Evolutionary conservation across 2,888 invertebrate species (phyloP).

Genomic region (Monochamus alternatus): DNA sequence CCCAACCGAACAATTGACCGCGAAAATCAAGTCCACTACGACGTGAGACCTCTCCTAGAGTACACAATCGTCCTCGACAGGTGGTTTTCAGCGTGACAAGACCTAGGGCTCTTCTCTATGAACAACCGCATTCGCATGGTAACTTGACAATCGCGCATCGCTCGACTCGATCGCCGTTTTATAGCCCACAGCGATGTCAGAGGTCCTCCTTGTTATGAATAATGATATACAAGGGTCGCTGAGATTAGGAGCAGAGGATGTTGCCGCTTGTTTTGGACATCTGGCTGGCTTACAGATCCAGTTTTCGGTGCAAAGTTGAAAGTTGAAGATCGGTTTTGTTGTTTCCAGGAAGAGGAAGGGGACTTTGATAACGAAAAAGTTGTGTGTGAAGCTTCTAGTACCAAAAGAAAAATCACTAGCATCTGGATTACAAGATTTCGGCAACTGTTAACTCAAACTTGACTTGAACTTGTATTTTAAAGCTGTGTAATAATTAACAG

Average conservation of each 20-base stretch:
- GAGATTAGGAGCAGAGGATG: background rate
- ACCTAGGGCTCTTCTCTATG: slow-evolving; percentile 39
- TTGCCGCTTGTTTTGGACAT: background rate
- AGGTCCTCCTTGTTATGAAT: background rate
- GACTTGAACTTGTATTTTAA: too few relatives aligned
- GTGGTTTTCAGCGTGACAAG: slow-evolving; percentile 35
- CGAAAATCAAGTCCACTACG: background rate
- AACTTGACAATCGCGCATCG: slow-evolving; percentile 15
- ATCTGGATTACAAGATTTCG: too few relatives aligned
- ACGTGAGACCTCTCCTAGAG: slow-evolving; percentile 14
- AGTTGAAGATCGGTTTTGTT: background rate
- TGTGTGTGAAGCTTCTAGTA: too few relatives aligned
- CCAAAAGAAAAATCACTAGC: too few relatives aligned
- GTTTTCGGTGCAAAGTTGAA: slow-evolving; percentile 12
- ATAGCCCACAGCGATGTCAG: background rate
- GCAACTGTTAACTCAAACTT: too few relatives aligned
- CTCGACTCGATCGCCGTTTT: background rate
- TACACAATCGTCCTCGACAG: slow-evolving; percentile 34
- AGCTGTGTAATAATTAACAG: too few relatives aligned
- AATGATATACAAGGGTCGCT: background rate
- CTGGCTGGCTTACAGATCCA: background rate
- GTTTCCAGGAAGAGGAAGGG: background rate
- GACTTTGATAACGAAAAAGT: background rate
- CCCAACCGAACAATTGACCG: background rate
- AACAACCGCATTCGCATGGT: slow-evolving; percentile 44